phyloP scores from a whole-genome alignment of 1,140 invertebrate genomes.

The Chionoecetes opilio region DNA sequence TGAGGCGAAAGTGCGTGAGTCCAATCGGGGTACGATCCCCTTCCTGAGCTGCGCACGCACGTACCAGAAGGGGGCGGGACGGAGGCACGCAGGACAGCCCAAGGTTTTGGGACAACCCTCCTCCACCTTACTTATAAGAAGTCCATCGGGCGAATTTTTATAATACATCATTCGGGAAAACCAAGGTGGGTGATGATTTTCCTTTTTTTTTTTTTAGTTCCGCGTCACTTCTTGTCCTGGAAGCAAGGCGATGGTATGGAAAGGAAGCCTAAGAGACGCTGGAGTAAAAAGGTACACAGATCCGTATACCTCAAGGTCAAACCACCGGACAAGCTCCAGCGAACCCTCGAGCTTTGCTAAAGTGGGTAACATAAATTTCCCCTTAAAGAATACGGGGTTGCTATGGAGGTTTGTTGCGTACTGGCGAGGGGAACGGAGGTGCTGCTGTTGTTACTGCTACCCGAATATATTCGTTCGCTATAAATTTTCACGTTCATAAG shows the following conservation, averaged over 20 bases:
- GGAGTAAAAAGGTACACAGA: background rate
- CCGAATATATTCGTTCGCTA: background rate
- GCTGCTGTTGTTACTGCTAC: background rate
- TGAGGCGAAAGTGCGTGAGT: slow-evolving; percentile 18
- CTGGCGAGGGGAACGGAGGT: background rate
- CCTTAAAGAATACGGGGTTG: background rate
- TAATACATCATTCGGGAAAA: background rate
- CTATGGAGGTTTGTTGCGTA: background rate
- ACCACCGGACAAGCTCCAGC: background rate
- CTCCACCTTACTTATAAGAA: no score
- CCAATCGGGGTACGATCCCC: background rate
- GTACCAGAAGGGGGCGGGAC: background rate
- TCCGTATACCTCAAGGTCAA: slow-evolving; percentile 38
- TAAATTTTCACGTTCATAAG: background rate
- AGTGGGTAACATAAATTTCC: background rate
- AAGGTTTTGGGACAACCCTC: background rate
- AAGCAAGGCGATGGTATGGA: background rate
- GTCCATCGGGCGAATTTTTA: background rate
- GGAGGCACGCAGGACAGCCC: background rate
- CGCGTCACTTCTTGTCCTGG: background rate
- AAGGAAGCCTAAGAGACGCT: background rate
- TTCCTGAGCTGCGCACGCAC: background rate
- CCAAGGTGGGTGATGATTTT: background rate
- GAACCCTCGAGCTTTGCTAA: background rate
- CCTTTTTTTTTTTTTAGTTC: background rate